These are phyloP conservation scores for Etheostoma nigrum DNA, from an alignment of 2,797 vertebrate genomes.

Conservation along the genomic window DNA sequence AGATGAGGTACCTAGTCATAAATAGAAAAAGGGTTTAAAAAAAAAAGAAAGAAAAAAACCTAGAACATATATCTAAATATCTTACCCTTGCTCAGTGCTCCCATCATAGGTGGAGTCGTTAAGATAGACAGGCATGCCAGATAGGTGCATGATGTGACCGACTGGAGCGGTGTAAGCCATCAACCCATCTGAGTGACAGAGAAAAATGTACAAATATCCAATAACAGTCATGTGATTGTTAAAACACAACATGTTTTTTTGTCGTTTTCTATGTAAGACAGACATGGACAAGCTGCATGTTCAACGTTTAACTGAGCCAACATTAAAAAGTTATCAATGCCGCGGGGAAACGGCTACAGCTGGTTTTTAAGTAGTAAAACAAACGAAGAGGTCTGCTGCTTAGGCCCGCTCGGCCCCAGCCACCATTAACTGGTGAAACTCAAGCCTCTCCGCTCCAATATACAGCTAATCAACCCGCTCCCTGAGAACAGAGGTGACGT, in stretches of 20 bases:
- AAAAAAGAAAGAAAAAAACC: background rate
- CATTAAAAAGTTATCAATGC: slow-evolving; percentile 33
- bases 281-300: background rate
- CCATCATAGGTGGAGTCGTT: slow-evolving; percentile 96
- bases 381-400: slow-evolving; percentile 42
- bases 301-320: slow-evolving; percentile 19
- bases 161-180: slow-evolving; percentile 90
- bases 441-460: slow-evolving; percentile 42
- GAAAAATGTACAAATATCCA: slow-evolving; percentile 1
- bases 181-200: slow-evolving; percentile 86
- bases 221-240: background rate
- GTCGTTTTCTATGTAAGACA: background rate
- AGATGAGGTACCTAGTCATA: slow-evolving; percentile 31
- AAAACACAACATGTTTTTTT: slow-evolving; percentile 16
- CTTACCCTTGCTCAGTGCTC: slow-evolving; percentile 88
- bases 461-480: slow-evolving; percentile 68
- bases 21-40: slow-evolving; percentile 25
- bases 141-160: slow-evolving; percentile 90
- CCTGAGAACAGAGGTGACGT: slow-evolving; percentile 48
- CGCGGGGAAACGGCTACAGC: slow-evolving; percentile 28
- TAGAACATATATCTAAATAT: background rate
- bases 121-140: slow-evolving; percentile 85
- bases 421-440: slow-evolving; percentile 60
- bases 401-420: slow-evolving; percentile 23
- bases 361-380: slow-evolving; percentile 61